Conservation (phyloP, 1,140 invertebrate genomes). For the Lysiphlebus fabarum region DNA sequence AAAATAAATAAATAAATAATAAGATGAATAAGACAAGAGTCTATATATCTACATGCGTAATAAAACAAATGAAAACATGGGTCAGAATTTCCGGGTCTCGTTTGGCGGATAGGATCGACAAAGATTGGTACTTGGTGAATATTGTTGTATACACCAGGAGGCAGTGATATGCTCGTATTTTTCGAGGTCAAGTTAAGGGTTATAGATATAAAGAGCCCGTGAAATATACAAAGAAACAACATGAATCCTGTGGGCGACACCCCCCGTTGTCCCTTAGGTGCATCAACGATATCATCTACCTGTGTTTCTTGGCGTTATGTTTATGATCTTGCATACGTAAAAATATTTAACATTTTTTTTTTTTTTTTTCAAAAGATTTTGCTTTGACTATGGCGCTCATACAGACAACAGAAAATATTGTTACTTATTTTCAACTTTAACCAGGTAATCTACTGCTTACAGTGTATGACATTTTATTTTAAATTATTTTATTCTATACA, state of each 20-base stretch:
- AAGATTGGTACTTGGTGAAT: slow-evolving; percentile 27
- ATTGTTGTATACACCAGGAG: slow-evolving; percentile 3
- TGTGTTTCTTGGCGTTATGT: slow-evolving; percentile 53
- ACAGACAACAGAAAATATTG: slow-evolving; percentile 10
- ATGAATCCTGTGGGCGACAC: slow-evolving; percentile 27
- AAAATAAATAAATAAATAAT: too few species aligned
- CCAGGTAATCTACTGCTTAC: slow-evolving; percentile 29
- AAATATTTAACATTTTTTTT: slow-evolving; percentile 26
- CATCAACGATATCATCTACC: slow-evolving; percentile 51
- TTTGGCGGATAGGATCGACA: slow-evolving; percentile 29
- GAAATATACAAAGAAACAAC: slow-evolving; percentile 11
- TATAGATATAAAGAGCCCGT: slow-evolving; percentile 38
- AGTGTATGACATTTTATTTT: background rate
- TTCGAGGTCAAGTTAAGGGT: slow-evolving; percentile 27
- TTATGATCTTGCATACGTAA: slow-evolving; percentile 45
- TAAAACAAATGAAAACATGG: background rate
- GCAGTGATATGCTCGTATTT: slow-evolving; percentile 27
- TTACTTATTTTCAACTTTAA: slow-evolving; percentile 7
- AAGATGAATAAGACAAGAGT: background rate
- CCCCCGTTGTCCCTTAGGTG: slow-evolving; percentile 45
- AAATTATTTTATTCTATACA: too few species aligned
- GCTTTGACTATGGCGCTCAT: slow-evolving; percentile 18
- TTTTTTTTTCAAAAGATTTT: slow-evolving; percentile 22
- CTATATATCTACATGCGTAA: background rate
- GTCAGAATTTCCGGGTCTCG: slow-evolving; percentile 1